Base-by-base conservation (phyloP, 1,140 invertebrate species). In the Brachionus calyciflorus region DNA sequence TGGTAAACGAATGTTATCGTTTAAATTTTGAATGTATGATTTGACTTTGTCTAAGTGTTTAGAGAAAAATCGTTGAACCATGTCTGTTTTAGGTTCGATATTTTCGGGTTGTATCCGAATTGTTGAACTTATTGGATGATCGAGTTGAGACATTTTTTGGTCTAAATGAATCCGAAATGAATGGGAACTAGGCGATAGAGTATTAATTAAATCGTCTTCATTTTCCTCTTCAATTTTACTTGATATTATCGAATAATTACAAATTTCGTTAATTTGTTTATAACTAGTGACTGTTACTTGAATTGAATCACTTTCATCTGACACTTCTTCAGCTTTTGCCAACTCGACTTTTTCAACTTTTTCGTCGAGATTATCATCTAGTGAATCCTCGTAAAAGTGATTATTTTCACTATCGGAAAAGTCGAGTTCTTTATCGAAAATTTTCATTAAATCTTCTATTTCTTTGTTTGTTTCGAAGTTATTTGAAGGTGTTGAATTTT, bases 11-110 rank as follows among this genome's bases (percentile, higher is more conserved):
- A 65, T 44, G 12, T 24, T 14, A 26, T 91, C 87, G 41, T 90
- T 91, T 1, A 94, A 89, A 82, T 92, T 92, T 77, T 91, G 90
- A 91, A 95, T 93, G 81, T 93, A 95, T 6, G 88, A 87, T 83
- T 93, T 93, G 51, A 95, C 94, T 83, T 93, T 94, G 80, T 92
- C 89, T 77, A 94, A 86, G 84, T 95, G 92, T 84, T 94, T 94
- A 82, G 94, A 92, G 86, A 92, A 94, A 84, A 95, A 95, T 84
- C 94, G 91, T 82, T 94, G 92, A 17, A 94, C 91, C 1, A 92
- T 92, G 83, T 94, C 93, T 28, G 91, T 82, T 91, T 92, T 92
- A 60, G 89, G 91, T n/a, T 65, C 37, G 26, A 37, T 28, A 63
- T 21, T 63, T 37, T 41, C 60, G 4, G 60, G 17, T 41, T 41